Base-by-base conservation (phyloP, 2,797 vertebrate species). In the Pseudocheirus occidentalis region DNA sequence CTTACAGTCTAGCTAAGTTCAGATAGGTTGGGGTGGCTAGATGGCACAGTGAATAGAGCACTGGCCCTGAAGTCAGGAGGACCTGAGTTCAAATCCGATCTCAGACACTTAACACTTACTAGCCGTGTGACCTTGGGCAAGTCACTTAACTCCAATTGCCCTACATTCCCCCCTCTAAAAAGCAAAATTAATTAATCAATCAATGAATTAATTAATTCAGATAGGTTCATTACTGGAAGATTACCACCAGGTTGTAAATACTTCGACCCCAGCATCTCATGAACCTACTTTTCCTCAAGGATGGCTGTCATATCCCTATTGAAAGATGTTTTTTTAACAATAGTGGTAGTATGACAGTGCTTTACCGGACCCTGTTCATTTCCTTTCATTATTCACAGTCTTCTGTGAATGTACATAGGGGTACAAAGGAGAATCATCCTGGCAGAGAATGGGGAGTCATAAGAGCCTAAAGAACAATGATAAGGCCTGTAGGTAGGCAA, bases 401-500 rank as follows among this genome's bases (percentile, higher is more conserved):
- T 81, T 21, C 40, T 27, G 9, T 81, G 40, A 81, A 24, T 40
- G 16, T 73, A n/a, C 40, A 81, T 27, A 46, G 40, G 21, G n/a
- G 1, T 3, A 81, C n/a, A 18, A 46, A 81, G 40, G 40, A 40
- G 9, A 46, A 4, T 0, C n/a, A 46, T 46, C 13, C 2, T 81
- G n/a, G 18, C 1, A 0, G 3, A 21, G 40, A 81, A 46, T 27
- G 27, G 21, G 7, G 40, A 81, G 40, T 81, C n/a, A 81, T 81
- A 18, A 81, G 2, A 81, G 73, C 21, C 40, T 40, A 73, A n/a
- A n/a, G n/a, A 18, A 73, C n/a, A 40, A 5, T 90, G 87, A 18
- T 0, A 21, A 81, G 57, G 0, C 34, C 29, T 0, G 0, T 55
- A 28, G 29, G n/a, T 27, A 27, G 40, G 40, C 40, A 24, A 27